Evolutionary conservation across 2,113 vertebrate species (phyloP).

Genomic region (Speoplatyrhinus poulsoni): DNA sequence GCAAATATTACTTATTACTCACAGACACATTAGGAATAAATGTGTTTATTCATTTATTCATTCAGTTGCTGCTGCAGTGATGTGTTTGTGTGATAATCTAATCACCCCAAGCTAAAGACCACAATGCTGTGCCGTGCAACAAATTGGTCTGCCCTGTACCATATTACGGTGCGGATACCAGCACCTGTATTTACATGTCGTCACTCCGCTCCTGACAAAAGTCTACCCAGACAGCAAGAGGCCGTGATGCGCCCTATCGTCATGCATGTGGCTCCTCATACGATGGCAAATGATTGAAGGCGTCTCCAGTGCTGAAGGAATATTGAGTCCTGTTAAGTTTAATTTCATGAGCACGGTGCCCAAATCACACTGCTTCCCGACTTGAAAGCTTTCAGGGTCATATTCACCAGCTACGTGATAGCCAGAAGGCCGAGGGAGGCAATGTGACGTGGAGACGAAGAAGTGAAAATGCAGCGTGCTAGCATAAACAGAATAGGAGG

Average conservation of each 20-base stretch:
- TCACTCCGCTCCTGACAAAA: conserved; percentile 14
- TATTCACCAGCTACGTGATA: not conserved
- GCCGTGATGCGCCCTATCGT: conserved; percentile 2
- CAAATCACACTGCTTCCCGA: not conserved
- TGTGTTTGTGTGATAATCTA: conserved; percentile 32
- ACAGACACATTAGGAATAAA: conserved; percentile 37
- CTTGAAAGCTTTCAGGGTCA: not conserved
- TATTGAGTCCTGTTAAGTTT: not conserved
- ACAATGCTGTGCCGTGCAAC: conserved; percentile 13
- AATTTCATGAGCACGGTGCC: conserved; percentile 2
- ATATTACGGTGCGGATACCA: conserved; percentile 5
- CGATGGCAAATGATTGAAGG: not conserved
- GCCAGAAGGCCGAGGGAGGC: conserved; percentile 10
- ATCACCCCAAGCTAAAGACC: conserved; percentile 16
- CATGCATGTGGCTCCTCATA: not conserved
- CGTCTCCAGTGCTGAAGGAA: too few relatives aligned
- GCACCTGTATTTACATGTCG: conserved; percentile 16
- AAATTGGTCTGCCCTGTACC: conserved; percentile 6
- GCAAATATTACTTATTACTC: conserved; percentile 44
- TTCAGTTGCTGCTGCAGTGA: conserved; percentile 28
- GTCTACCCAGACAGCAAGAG: not conserved
- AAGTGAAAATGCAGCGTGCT: conserved; percentile 18
- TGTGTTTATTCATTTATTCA: conserved; percentile 51
- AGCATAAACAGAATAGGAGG: not conserved
- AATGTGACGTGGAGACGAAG: not conserved